Base-by-base conservation (phyloP, 2,113 vertebrate genomes). In the Gobiocypris rarus region DNA sequence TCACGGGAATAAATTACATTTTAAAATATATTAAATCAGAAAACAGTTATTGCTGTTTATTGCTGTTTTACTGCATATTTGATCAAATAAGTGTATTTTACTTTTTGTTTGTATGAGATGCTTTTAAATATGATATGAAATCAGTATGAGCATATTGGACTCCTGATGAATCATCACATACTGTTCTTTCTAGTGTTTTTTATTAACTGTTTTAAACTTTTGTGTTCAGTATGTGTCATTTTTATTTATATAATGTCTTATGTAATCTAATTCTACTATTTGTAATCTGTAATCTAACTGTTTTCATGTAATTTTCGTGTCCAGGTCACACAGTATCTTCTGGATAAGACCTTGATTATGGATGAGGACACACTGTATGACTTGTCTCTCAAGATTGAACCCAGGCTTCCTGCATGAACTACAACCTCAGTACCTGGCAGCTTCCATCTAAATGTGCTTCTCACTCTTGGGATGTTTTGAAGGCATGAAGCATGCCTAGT, bases 311-410 rank as follows among this genome's bases (percentile, higher is more conserved):
- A 7, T 83, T n/a, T 43, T 75, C 50, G 5, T 65, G 1, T 82
- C 81, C 90, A 99, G 98, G 97, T 99, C 89, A 98, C 97, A 86
- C 97, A 98, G 85, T 99, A 98, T 89, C 94, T 99, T 87, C 91
- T 99, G 90, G 97, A 99, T 93, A 98, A 98, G 92, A 95, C 95
- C 14, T 94, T 97, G 85, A 97, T 97, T 93, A 98, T 98, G 90
- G 98, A 99, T 5, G 98, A 99, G 93, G 98, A 99, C 89, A 98
- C 97, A 0, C 93, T 99, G 48, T 99, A 99, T 78, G 98, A 97
- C 84, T 95, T 99, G 85, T 99, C 98, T 0, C 94, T 99, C 84
- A 98, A 96, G 93, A 96, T 99, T 10, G 98, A 99, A 91, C 98
- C 98, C 84, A 95, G 98, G 88, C 95, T 99, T 81, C 96, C 97